Evolutionary conservation across 1,140 invertebrate species (phyloP).

Genomic region (Conus ventricosus): DNA sequence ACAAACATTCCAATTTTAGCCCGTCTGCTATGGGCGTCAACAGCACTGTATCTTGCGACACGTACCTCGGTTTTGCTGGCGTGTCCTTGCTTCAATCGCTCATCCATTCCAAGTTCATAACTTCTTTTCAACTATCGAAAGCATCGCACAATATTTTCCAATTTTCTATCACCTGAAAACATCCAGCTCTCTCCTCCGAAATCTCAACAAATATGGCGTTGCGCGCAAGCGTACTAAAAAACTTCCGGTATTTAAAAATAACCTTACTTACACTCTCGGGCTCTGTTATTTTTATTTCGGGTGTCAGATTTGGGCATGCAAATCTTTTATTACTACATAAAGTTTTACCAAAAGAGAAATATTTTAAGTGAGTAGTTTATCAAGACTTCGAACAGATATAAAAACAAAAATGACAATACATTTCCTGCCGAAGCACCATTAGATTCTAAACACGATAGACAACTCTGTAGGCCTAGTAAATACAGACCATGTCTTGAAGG

Average conservation of each 20-base stretch:
- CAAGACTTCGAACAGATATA: too few relatives aligned
- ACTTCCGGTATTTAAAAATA: conserved; percentile 29
- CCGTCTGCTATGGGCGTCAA: conserved; percentile 27
- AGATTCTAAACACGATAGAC: background rate
- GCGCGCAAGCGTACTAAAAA: conserved; percentile 26
- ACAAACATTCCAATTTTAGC: conserved; percentile 35
- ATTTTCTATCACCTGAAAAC: conserved; percentile 35
- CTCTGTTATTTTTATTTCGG: background rate
- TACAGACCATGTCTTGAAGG: background rate
- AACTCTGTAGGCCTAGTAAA: background rate
- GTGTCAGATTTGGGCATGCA: too few relatives aligned
- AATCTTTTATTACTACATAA: too few relatives aligned
- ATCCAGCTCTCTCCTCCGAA: conserved; percentile 26
- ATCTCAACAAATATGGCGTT: conserved; percentile 40
- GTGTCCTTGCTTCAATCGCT: conserved; percentile 12
- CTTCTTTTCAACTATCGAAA: conserved; percentile 14
- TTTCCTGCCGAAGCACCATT: background rate
- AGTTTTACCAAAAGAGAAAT: too few relatives aligned
- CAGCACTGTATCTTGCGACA: background rate
- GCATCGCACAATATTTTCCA: conserved; percentile 13
- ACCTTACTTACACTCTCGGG: background rate
- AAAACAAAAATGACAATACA: background rate
- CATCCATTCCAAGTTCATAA: conserved; percentile 23
- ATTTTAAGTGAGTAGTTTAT: too few relatives aligned
- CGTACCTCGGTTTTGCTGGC: conserved; percentile 27